Evolutionary conservation across 2,888 invertebrate genomes (phyloP).

Genomic region (Ptilodon capucinus): DNA sequence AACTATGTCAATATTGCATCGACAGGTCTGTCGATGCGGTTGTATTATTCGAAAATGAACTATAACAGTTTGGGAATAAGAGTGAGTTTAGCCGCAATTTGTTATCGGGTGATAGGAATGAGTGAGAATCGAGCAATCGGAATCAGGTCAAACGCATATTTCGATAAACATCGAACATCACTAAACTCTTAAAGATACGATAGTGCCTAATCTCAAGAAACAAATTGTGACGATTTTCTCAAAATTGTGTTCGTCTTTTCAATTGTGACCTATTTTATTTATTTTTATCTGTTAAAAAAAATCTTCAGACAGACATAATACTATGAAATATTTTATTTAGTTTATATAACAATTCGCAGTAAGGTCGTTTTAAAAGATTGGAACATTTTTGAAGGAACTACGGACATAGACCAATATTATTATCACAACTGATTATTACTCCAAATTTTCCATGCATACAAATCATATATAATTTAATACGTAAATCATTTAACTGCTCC

Average conservation of each 20-base stretch:
- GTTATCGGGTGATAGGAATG: slow-evolving; percentile 52
- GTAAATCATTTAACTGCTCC: neutral
- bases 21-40: slow-evolving; percentile 18
- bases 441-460: neutral
- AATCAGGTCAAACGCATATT: slow-evolving; percentile 70
- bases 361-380: neutral
- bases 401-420: neutral
- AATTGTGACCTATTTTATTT: neutral
- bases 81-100: slow-evolving; percentile 17
- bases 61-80: slow-evolving; percentile 32
- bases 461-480: neutral
- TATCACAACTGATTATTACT: neutral
- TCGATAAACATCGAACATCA: slow-evolving; percentile 51
- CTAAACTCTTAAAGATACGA: slow-evolving; percentile 36
- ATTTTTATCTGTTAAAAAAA: neutral
- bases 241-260: neutral
- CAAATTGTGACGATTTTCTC: neutral
- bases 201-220: slow-evolving; percentile 9
- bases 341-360: neutral
- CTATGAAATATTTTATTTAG: too few species aligned
- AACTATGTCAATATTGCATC: slow-evolving; percentile 52
- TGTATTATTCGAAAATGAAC: slow-evolving; percentile 28
- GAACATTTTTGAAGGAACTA: neutral
- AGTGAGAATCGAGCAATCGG: slow-evolving; percentile 44
- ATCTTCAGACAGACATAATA: too few species aligned